Evolutionary conservation across 2,797 vertebrate genomes (phyloP), one percentile per base, ranked within the genome.

Genomic region (Alectoris magna): DNA sequence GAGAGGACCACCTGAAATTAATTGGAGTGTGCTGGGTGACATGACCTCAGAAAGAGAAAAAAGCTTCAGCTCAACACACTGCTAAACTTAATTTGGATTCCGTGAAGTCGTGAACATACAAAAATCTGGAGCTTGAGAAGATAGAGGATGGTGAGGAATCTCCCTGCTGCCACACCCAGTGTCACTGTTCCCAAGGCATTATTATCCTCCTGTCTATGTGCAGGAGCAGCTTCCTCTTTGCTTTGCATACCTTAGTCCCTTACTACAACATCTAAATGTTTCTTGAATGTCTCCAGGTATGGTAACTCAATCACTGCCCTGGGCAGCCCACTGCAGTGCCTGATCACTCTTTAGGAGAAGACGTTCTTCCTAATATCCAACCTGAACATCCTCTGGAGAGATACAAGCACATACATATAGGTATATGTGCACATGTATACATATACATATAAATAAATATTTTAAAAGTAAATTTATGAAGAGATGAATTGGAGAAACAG

Each of bases 401-500:
- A 31, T 31, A 18, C 29, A 31, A 29, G 18, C 31, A 16, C 27
- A 55, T 55, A 55, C 27, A 55, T 31, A 31, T 4, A 55, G 10
- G 29, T 31, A 31, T 29, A 51, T 14, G 49, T 51, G 24, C 49
- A 51, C 49, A 51, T 15, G 24, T 26, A 34, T 7, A 67, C 19
- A 67, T n/a, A 60, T 24, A 16, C 11, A 38, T 21, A 24, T 22
- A 66, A 8, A 46, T 1, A 39, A 38, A 68, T 36, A 3, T 49
- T 78, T 90, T 58, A 84, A 87, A 48, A 58, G 74, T 63, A 48
- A 43, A 49, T 82, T 67, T 74, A 69, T 49, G 64, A 86, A 78
- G 27, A 77, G 69, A 77, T 62, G 41, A 78, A 53, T 49, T 81
- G 58, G 76, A 88, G 76, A 91, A 91, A 86, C 69, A 51, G 82